phyloP scores from a whole-genome alignment of 2,888 invertebrate genomes.

The Formica aserva region DNA sequence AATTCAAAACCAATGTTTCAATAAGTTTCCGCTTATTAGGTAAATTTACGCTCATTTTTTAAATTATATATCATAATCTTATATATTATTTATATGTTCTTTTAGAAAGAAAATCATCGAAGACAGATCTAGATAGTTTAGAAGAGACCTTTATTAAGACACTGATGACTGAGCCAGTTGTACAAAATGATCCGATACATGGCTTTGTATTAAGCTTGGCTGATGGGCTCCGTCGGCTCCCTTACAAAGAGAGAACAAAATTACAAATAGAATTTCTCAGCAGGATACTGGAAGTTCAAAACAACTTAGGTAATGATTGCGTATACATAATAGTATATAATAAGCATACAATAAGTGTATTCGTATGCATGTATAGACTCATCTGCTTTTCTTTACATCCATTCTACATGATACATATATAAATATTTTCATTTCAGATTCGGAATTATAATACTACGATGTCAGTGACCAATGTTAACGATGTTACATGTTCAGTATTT shows the following conservation, averaged over 20 bases:
- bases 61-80: background rate
- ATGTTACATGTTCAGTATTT: no score
- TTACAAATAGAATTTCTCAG: constrained; percentile 6
- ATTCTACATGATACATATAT: no score
- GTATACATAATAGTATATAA: background rate
- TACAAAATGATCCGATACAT: background rate
- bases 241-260: background rate
- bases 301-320: background rate
- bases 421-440: no score
- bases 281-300: background rate
- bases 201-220: background rate
- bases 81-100: background rate
- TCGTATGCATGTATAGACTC: no score
- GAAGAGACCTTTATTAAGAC: background rate
- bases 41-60: background rate
- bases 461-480: no score
- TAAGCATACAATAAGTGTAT: background rate
- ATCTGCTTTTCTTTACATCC: no score
- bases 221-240: constrained; percentile 5
- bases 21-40: background rate
- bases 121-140: background rate
- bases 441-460: no score
- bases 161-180: background rate
- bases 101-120: background rate
- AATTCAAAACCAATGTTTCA: background rate